These are phyloP conservation scores for Mustela nigripes DNA, from an alignment of 2,113 vertebrate species.

Conservation along the genomic window DNA sequence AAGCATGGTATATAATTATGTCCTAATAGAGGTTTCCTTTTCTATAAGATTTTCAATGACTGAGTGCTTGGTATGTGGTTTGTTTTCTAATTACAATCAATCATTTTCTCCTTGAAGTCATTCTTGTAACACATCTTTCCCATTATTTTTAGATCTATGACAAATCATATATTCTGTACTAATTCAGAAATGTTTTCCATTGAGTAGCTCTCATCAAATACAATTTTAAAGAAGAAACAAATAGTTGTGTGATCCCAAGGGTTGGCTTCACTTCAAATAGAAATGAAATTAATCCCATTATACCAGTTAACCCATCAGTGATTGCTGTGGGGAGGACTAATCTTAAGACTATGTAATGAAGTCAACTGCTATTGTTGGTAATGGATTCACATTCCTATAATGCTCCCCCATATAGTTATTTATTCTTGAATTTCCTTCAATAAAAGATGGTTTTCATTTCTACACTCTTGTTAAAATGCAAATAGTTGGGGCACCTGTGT, in stretches of 20 bases:
- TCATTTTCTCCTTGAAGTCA: slow-evolving; percentile 77
- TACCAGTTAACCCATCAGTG: neutral
- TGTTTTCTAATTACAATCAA: slow-evolving; percentile 83
- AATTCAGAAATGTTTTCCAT: slow-evolving; percentile 64
- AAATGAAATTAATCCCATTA: slow-evolving; percentile 47
- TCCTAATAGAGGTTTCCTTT: slow-evolving; percentile 66
- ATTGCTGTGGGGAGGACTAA: neutral
- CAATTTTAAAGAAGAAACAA: slow-evolving; percentile 36
- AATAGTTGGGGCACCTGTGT: neutral
- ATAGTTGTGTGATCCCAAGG: neutral
- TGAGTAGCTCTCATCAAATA: slow-evolving; percentile 6
- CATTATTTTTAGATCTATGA: slow-evolving; percentile 72
- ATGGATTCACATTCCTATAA: neutral
- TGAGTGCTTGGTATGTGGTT: slow-evolving; percentile 77
- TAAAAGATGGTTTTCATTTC: neutral
- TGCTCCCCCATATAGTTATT: neutral
- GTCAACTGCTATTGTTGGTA: neutral
- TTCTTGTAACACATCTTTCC: slow-evolving; percentile 66
- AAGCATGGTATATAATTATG: slow-evolving; percentile 72
- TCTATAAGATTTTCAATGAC: slow-evolving; percentile 76
- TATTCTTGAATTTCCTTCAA: slow-evolving; percentile 22
- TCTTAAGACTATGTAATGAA: neutral
- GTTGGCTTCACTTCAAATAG: slow-evolving; percentile 22
- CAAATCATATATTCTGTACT: slow-evolving; percentile 55
- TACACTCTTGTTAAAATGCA: slow-evolving; percentile 24